Conservation (phyloP, 2,797 vertebrate species). For the Sparidentex hasta region DNA sequence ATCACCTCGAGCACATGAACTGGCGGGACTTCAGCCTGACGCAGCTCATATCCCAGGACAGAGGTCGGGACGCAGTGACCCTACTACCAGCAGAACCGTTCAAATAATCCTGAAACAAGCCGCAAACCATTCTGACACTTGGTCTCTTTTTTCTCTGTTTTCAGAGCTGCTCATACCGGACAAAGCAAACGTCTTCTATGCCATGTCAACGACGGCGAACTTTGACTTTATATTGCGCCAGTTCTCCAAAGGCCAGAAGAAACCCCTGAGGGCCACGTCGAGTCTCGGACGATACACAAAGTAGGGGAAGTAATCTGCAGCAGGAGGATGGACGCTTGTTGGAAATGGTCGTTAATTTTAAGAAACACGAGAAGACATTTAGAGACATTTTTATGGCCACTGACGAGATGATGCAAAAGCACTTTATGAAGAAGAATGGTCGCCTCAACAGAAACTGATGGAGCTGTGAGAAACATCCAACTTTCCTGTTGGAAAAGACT, state of each 20-base stretch:
- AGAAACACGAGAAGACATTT: too few species aligned
- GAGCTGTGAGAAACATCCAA: not conserved
- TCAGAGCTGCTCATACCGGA: slow-evolving; percentile 90
- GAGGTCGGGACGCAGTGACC: slow-evolving; percentile 79
- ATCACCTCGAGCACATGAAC: slow-evolving; percentile 83
- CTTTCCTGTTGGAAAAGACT: slow-evolving; percentile 29
- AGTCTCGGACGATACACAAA: slow-evolving; percentile 71
- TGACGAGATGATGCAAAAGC: slow-evolving; percentile 49
- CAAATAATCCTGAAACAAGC: not conserved
- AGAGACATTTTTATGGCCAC: not conserved
- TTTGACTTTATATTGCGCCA: slow-evolving; percentile 88
- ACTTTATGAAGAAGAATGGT: slow-evolving; percentile 70
- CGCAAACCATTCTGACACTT: not conserved
- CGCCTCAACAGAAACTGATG: not conserved
- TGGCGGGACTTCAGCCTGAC: slow-evolving; percentile 85
- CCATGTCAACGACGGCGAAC: slow-evolving; percentile 88
- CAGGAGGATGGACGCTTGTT: not conserved
- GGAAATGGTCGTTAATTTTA: not conserved
- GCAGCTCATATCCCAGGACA: slow-evolving; percentile 86
- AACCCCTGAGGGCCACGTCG: slow-evolving; percentile 59
- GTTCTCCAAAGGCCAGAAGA: slow-evolving; percentile 68
- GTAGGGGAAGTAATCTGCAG: slow-evolving; percentile 30
- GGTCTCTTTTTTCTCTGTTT: not conserved
- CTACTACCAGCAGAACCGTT: not conserved
- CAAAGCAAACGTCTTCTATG: slow-evolving; percentile 91